Evolutionary conservation across 2,888 invertebrate genomes (phyloP), one percentile per base, ranked within the genome.

Genomic region (Macaria liturata): DNA sequence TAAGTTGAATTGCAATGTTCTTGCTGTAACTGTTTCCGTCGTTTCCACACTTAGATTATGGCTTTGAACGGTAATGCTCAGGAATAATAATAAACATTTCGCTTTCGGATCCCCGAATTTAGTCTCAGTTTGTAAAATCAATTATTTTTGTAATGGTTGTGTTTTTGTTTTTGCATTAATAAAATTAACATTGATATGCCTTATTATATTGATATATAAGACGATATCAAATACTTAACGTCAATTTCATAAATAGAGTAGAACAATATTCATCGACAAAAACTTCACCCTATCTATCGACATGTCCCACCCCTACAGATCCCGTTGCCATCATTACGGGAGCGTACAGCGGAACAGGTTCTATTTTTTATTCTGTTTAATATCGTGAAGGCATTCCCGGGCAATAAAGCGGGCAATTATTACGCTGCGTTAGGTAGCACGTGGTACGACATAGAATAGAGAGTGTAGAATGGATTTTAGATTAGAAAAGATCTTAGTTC

Each of bases 321-420:
- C 75, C 75, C 75, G 76, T 76, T 81, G 79, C 49, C 61, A 74
- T 78, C 81, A 85, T 87, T 86, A 88, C 85, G 78, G 86, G 86
- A 84, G 76, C 71, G 73, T 79, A 80, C 83, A 84, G 86, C 81
- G 84, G 83, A 87, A 84, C 88, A 72, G 78, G 86, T 85, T 84
- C 80, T 70, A 76, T 81, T 83, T 83, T 87, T 86, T 77, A 20
- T 83, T 86, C 84, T 87, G 80, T 82, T 84, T 87, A 83, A 76
- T 77, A 64, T 78, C 83, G 84, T 77, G 78, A 74, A 80, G 84
- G 83, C 74, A 83, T 84, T 76, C 84, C 81, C 75, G 72, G 71
- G 20, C 20, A 20, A 20, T 20, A 20, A 20, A 20, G 20, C 20
- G 20, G 63, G 77, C 86, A 80, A 85, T 84, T 84, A 85, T 81